phyloP scores from a whole-genome alignment of 2,888 invertebrate species.

The Myathropa florea region DNA sequence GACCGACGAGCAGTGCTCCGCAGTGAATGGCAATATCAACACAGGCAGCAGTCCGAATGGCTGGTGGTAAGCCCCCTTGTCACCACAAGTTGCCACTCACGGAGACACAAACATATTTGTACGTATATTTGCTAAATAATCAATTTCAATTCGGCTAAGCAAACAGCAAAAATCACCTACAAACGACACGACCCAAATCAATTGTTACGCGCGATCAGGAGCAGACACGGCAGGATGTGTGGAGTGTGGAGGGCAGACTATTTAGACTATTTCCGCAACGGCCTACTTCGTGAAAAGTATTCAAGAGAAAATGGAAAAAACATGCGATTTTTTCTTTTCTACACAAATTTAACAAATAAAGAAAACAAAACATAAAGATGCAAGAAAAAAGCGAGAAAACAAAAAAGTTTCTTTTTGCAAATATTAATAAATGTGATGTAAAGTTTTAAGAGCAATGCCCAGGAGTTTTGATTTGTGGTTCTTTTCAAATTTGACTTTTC shows the following conservation, averaged over 20 bases:
- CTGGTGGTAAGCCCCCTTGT: slow-evolving; percentile 72
- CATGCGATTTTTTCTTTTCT: slow-evolving; percentile 53
- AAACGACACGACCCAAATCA: slow-evolving; percentile 4
- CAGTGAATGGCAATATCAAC: slow-evolving; percentile 74
- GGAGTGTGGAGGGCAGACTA: neutral
- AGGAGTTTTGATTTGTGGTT: slow-evolving; percentile 24
- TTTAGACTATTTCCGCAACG: slow-evolving; percentile 26
- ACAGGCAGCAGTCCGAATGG: slow-evolving; percentile 72
- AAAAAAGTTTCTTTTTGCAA: slow-evolving; percentile 69
- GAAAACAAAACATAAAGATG: slow-evolving; percentile 27
- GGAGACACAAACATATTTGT: slow-evolving; percentile 12
- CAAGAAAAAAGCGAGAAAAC: slow-evolving; percentile 51
- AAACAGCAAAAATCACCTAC: neutral
- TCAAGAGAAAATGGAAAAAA: slow-evolving; percentile 52
- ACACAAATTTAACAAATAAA: slow-evolving; percentile 36
- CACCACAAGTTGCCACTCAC: slow-evolving; percentile 18
- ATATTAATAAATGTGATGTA: slow-evolving; percentile 71
- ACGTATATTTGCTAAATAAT: neutral
- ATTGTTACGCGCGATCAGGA: neutral
- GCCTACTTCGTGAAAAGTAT: slow-evolving; percentile 67
- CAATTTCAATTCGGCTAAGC: neutral
- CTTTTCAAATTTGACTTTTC: neutral
- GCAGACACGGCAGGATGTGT: neutral
- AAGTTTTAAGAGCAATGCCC: slow-evolving; percentile 66
- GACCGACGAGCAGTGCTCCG: slow-evolving; percentile 76